Conservation (phyloP, 2,888 invertebrate species). For the Alentia gelatinosa region DNA sequence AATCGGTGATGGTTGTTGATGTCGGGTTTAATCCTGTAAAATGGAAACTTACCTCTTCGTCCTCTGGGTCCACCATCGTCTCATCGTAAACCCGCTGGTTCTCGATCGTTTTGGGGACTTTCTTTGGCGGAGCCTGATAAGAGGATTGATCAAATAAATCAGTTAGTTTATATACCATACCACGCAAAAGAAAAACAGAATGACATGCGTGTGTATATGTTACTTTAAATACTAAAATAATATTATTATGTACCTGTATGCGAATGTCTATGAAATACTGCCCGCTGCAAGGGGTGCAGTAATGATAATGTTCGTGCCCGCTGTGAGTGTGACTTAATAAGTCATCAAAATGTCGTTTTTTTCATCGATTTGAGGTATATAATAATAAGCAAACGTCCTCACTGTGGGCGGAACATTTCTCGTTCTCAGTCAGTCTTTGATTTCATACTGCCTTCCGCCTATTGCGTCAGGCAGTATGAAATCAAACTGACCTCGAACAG, state of each 20-base stretch:
- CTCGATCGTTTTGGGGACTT: constrained; percentile 94
- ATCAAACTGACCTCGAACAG: too few relatives aligned
- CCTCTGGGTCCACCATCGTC: constrained; percentile 88
- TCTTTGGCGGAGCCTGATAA: constrained; percentile 75
- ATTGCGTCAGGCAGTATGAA: too few relatives aligned
- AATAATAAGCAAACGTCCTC: too few relatives aligned
- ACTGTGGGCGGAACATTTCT: too few relatives aligned
- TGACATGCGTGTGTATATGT: background rate
- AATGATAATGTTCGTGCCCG: background rate
- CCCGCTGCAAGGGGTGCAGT: background rate
- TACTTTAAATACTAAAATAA: background rate
- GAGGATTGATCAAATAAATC: background rate
- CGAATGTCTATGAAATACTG: background rate
- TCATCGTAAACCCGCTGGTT: constrained; percentile 94
- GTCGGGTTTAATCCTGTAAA: background rate
- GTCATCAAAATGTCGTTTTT: too few relatives aligned
- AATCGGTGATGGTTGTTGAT: background rate
- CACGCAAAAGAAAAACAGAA: background rate
- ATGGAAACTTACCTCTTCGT: constrained; percentile 83
- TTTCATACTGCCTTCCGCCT: too few relatives aligned
- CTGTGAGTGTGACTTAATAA: too few relatives aligned
- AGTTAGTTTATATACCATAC: constrained; percentile 20
- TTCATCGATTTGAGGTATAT: too few relatives aligned
- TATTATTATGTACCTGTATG: background rate
- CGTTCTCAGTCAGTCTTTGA: too few relatives aligned